Evolutionary conservation across 2,797 vertebrate species (phyloP), one percentile per base, ranked within the genome.

Genomic region (Chelidonichthys spinosus): DNA sequence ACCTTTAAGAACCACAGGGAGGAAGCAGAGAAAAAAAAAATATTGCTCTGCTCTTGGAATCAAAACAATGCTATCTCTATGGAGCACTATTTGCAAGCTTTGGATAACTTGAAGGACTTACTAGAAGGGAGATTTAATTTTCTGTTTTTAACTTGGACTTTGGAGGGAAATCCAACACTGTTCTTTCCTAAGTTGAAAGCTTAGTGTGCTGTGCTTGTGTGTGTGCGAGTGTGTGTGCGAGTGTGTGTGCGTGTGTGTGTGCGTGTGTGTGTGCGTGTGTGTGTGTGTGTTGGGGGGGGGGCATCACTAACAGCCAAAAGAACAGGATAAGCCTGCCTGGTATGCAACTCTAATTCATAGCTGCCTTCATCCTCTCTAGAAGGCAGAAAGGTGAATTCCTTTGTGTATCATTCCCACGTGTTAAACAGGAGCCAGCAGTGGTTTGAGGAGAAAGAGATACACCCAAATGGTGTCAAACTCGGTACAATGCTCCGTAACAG

Each of bases 291-390:
- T 63, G 64, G 74, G 25, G 25, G 25, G 25, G 25, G 25, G 25
- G 25, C 25, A 75, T 54, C 47, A 17, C 53, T 55, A 64, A 56
- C 63, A 75, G 80, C 70, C 70, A 76, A 76, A 81, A 85, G 85
- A 59, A 79, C 69, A 76, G 76, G 88, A 86, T 90, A 89, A 90
- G 83, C 87, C 69, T 46, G 13, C 62, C 71, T 3, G 74, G 89
- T 89, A 91, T 90, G 87, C 83, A 76, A 83, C 74, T 76, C 50
- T 68, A 85, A 75, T 74, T 64, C 59, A 43, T 63, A 54, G 56
- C 75, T 64, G 49, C 52, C 73, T 79, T 83, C 63, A 78, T 83
- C 64, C 69, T 74, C 78, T 81, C 59, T 59, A 37, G 81, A 44
- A 86, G 53, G 73, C 56, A 85, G 60, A 78, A 74, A 78, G 70